Conservation (phyloP, 2,113 vertebrate genomes). For the Carollia perspicillata region DNA sequence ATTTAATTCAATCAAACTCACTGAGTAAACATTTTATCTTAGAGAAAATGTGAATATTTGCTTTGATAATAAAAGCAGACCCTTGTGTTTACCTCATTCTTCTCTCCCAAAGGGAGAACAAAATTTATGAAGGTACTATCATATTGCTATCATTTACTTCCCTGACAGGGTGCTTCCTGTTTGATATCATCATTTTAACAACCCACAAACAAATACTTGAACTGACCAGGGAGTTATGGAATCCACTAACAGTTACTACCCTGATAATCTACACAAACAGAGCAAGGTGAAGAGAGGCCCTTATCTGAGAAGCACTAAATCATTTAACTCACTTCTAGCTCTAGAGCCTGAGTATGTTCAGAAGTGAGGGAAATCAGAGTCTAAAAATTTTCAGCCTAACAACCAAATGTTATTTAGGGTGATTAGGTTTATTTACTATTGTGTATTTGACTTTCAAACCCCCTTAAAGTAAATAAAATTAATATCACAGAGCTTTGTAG, state of each 20-base stretch:
- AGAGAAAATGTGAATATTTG: not conserved
- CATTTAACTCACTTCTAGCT: not conserved
- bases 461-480: constrained; percentile 1
- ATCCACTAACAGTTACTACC: not conserved
- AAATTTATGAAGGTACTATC: not conserved
- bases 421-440: not conserved
- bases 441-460: not conserved
- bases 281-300: not conserved
- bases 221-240: constrained; percentile 9
- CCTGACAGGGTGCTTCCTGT: not conserved
- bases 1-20: constrained; percentile 3
- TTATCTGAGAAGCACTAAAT: constrained; percentile 10
- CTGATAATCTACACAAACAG: not conserved
- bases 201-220: not conserved
- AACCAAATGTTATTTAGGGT: not conserved
- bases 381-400: not conserved
- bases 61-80: constrained; percentile 1
- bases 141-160: not conserved
- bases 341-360: not conserved
- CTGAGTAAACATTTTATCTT: constrained; percentile 6
- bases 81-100: not conserved
- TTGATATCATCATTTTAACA: constrained; percentile 22
- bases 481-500: not conserved
- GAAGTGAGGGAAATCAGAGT: not conserved
- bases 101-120: not conserved